These are phyloP conservation scores for Ammodytes marinus DNA, from an alignment of 2,113 vertebrate genomes.

Conservation along the genomic window DNA sequence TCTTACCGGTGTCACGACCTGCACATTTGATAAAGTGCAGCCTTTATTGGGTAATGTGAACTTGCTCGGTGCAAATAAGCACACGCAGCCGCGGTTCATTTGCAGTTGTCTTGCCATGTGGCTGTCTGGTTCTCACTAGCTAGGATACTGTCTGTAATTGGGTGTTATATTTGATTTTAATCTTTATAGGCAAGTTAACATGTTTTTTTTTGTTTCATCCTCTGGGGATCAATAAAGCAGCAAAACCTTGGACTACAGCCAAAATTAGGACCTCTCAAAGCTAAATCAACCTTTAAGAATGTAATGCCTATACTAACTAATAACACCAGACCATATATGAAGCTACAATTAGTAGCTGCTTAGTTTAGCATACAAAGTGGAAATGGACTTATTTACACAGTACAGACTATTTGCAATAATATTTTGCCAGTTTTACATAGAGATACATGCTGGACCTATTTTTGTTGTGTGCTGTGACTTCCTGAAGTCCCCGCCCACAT, in stretches of 20 bases:
- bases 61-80: conserved; percentile 16
- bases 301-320: background rate
- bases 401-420: no score
- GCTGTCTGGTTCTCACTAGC: background rate
- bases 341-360: background rate
- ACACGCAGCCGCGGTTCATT: background rate
- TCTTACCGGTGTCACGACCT: conserved; percentile 39
- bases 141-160: background rate
- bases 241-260: background rate
- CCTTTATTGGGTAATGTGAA: conserved; percentile 23
- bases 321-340: background rate
- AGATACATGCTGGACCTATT: background rate
- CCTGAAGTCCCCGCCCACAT: background rate
- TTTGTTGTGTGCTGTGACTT: background rate
- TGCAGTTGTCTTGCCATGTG: background rate
- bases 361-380: background rate
- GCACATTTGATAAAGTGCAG: conserved; percentile 24
- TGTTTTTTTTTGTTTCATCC: background rate
- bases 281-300: background rate
- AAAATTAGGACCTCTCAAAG: background rate
- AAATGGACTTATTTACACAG: background rate
- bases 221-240: background rate
- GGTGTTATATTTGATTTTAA: background rate
- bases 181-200: background rate
- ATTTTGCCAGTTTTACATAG: background rate